Evolutionary conservation across 2,797 vertebrate genomes (phyloP), one percentile per base, ranked within the genome.

Genomic region (Manis crassicaudata): DNA sequence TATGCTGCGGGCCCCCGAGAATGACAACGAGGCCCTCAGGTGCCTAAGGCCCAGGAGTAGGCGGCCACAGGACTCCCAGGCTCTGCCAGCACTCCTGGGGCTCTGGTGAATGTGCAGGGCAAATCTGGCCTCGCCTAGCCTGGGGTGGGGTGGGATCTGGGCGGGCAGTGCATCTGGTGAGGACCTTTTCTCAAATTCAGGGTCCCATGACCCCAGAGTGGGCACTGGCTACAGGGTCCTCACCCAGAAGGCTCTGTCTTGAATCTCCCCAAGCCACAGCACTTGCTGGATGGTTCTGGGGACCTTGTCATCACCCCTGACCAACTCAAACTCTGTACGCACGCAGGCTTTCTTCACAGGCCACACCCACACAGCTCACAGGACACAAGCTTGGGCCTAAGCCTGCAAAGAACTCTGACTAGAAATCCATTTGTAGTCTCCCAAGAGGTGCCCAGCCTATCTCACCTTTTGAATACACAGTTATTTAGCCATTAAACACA

Each of bases 141-240:
- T 21, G 35, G 37, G 17, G 20, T 32, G 54, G 32, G 37, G n/a
- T 10, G 70, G 56, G 27, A 16, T 27, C 35, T 40, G 67, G 52
- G 60, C 1, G 20, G 37, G 7, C 12, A 29, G n/a, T 4, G 11
- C 18, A 3, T 37, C 21, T 4, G 7, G 46, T 58, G 20, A 65
- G 76, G 21, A 52, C 27, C 29, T 58, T 63, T 16, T 46, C 37
- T 75, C 32, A 20, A 23, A 75, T 0, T 4, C n/a, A 52, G 43
- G 54, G 32, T 11, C n/a, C 35, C 27, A 8, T 0, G 0, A 40
- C n/a, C 65, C 73, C 46, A 32, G 7, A 18, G 58, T 21, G 27
- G 14, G 7, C 12, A 1, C 25, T 1, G 3, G 40, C 60, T 21
- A n/a, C 23, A 29, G 35, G 63, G 6, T 58, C 93, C 82, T 67